These are phyloP conservation scores for Pseudorasbora parva DNA, from an alignment of 2,113 vertebrate species.

Conservation along the genomic window DNA sequence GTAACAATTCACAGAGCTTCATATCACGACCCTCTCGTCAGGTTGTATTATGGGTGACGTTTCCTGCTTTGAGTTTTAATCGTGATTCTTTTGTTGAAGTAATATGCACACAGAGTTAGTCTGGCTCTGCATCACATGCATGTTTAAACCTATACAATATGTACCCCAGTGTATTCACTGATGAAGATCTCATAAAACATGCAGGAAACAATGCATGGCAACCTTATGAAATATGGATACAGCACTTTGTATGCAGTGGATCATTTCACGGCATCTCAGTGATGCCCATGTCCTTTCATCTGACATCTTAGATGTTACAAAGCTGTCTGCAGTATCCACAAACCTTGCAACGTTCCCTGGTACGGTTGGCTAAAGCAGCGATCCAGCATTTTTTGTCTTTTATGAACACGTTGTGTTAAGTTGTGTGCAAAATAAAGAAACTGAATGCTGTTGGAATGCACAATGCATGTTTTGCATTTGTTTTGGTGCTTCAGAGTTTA, in stretches of 20 bases:
- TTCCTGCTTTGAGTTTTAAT: slow-evolving; percentile 26
- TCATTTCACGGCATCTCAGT: slow-evolving; percentile 17
- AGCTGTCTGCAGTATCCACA: slow-evolving; percentile 6
- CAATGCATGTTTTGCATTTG: background rate
- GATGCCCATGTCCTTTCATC: slow-evolving; percentile 1
- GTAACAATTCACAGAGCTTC: slow-evolving; percentile 41
- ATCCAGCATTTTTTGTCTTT: background rate
- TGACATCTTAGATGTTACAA: slow-evolving; percentile 4
- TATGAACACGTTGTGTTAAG: background rate
- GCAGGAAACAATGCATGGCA: slow-evolving; percentile 29
- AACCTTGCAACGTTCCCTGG: background rate
- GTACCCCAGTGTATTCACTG: background rate
- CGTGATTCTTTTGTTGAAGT: background rate
- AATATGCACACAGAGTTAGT: slow-evolving; percentile 1
- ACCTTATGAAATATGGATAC: slow-evolving; percentile 52
- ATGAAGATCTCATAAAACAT: slow-evolving; percentile 43
- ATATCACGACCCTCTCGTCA: slow-evolving; percentile 19
- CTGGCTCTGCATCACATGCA: background rate
- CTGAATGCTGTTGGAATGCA: background rate
- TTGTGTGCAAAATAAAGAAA: background rate
- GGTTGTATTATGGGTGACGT: background rate
- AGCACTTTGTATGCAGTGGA: slow-evolving; percentile 46
- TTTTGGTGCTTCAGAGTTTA: background rate
- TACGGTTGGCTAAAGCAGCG: background rate
- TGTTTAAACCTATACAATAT: background rate